phyloP scores from a whole-genome alignment of 2,888 invertebrate species.

The Limnephilus rhombicus region DNA sequence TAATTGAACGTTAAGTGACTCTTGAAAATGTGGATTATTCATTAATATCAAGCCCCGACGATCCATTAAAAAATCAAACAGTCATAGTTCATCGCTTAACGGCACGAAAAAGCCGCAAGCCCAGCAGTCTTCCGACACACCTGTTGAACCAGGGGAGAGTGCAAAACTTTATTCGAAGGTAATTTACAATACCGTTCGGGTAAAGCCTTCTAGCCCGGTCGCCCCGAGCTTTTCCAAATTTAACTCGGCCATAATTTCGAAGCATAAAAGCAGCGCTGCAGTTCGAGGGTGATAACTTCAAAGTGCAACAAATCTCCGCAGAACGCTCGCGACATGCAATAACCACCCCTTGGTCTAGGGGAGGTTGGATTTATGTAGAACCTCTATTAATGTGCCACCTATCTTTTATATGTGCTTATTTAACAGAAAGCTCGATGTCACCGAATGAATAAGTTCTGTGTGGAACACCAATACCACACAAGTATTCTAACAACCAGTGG shows the following conservation, averaged over 20 bases:
- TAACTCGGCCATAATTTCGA: constrained; percentile 27
- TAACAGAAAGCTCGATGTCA: background rate
- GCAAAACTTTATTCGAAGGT: constrained; percentile 35
- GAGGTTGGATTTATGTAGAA: background rate
- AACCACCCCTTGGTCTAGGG: background rate
- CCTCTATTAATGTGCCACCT: background rate
- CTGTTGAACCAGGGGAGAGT: background rate
- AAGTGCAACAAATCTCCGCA: constrained; percentile 33
- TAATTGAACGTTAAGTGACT: background rate
- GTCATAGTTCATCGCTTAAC: background rate
- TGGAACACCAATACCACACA: background rate
- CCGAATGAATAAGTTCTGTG: background rate
- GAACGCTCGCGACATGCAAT: constrained; percentile 13
- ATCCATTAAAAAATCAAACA: background rate
- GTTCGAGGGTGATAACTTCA: constrained; percentile 24
- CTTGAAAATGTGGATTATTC: background rate
- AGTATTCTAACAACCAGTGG: background rate
- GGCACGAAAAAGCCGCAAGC: background rate
- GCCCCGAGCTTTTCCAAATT: constrained; percentile 30
- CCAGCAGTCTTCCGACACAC: background rate
- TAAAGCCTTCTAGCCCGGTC: constrained; percentile 3
- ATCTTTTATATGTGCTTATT: background rate
- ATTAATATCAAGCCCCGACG: background rate
- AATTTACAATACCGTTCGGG: constrained; percentile 40
- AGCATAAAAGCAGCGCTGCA: constrained; percentile 27